phyloP scores from a whole-genome alignment of 2,888 invertebrate species.

The Teinopalpus imperialis region DNA sequence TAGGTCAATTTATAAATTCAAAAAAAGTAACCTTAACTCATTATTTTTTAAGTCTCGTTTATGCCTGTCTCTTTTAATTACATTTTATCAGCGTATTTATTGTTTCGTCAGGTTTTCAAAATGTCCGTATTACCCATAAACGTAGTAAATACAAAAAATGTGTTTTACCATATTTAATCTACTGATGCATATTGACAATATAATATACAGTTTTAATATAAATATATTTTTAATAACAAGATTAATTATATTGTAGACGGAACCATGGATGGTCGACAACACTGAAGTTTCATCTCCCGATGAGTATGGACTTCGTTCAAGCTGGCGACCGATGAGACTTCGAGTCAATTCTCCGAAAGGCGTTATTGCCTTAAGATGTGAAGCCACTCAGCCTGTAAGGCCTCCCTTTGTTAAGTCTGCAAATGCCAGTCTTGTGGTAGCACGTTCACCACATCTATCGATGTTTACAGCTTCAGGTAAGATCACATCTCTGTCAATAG shows the following conservation, averaged over 20 bases:
- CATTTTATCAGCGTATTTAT: neutral
- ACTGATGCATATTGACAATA: too few species aligned
- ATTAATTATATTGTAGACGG: conserved; percentile 43
- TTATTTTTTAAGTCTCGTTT: too few species aligned
- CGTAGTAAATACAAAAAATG: too few species aligned
- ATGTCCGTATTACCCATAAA: too few species aligned
- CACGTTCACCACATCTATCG: conserved; percentile 66
- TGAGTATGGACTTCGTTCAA: conserved; percentile 57
- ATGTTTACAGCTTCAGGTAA: conserved; percentile 71
- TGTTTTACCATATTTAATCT: too few species aligned
- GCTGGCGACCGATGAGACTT: conserved; percentile 61
- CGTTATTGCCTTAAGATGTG: conserved; percentile 55
- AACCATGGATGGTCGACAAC: conserved; percentile 63
- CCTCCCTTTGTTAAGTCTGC: conserved; percentile 53
- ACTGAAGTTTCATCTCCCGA: conserved; percentile 59
- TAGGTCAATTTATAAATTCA: too few species aligned
- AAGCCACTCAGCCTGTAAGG: conserved; percentile 64
- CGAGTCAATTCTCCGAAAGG: conserved; percentile 50
- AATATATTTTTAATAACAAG: too few species aligned
- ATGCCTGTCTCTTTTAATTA: neutral
- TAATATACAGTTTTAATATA: too few species aligned
- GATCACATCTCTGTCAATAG: too few species aligned
- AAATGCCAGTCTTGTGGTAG: conserved; percentile 56
- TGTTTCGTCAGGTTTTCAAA: too few species aligned
- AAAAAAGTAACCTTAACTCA: too few species aligned